Evolutionary conservation across 2,888 invertebrate species (phyloP).

Genomic region (Idaea straminata): DNA sequence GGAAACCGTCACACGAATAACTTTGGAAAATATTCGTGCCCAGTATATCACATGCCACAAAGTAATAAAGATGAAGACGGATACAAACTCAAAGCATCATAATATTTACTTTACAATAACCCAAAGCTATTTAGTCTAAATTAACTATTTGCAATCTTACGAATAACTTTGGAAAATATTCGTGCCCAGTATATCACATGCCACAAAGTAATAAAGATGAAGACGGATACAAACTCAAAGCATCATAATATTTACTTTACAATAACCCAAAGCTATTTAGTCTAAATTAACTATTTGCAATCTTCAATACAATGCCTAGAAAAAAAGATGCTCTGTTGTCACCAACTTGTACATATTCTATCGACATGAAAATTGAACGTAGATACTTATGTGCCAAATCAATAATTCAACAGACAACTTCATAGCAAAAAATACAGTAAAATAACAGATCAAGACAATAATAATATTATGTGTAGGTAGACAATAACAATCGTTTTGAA

Average conservation of each 20-base stretch:
- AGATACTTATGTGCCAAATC: neutral
- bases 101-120: no score
- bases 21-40: constrained; percentile 16
- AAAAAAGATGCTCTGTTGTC: neutral
- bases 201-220: neutral
- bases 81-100: neutral
- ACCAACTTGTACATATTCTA: neutral
- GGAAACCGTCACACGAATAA: constrained; percentile 52
- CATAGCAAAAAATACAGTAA: neutral
- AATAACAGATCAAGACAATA: neutral
- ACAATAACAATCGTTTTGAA: neutral
- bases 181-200: neutral
- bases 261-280: no score
- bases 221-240: neutral
- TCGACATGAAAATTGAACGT: neutral
- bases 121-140: no score
- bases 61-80: neutral
- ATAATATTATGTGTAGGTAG: no score
- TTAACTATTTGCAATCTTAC: no score
- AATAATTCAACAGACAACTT: neutral
- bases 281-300: no score
- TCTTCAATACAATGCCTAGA: no score
- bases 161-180: constrained; percentile 27
- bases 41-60: neutral
- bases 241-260: neutral